Percentiles rank a stretch among this genome's conserved stretches.
phyloP scores from a whole-genome alignment of 2,797 vertebrate genomes.

The Eutrigla gurnardus region DNA sequence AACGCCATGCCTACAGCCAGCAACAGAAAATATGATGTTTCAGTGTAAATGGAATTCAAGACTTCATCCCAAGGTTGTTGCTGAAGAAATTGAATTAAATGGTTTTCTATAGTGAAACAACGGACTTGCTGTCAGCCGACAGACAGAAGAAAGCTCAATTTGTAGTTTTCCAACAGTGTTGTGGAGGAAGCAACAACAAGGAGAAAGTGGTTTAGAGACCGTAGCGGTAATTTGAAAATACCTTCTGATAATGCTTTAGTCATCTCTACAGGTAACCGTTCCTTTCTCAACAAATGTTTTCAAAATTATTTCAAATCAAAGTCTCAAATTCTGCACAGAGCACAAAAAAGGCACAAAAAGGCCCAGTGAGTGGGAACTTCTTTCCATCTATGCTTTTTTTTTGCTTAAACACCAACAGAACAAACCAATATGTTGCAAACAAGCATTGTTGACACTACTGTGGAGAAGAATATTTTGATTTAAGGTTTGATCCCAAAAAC shows the following conservation, averaged over 20 bases:
- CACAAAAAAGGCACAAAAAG: background rate
- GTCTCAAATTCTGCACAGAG: background rate
- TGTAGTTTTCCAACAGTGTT: background rate
- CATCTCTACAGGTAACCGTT: background rate
- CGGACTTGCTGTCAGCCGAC: background rate
- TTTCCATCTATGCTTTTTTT: background rate
- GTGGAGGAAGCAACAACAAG: background rate
- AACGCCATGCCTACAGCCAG: background rate
- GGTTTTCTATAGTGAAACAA: background rate
- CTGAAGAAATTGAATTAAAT: background rate
- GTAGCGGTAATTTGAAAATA: background rate
- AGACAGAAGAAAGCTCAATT: background rate
- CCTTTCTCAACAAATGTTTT: background rate
- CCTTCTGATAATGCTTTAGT: background rate
- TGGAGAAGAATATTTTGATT: background rate
- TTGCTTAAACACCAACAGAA: background rate
- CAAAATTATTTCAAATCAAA: too few relatives aligned
- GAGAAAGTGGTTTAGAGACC: background rate
- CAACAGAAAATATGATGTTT: background rate
- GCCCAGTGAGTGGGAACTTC: background rate
- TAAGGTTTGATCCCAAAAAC: background rate
- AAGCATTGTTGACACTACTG: background rate
- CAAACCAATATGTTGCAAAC: background rate
- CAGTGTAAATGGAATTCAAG: slow-evolving; percentile 1
- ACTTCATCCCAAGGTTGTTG: background rate